A percentile compares a stretch with the other conserved stretches of the same genome.
Conservation (phyloP, 2,113 vertebrate species). For the Trinectes maculatus region DNA sequence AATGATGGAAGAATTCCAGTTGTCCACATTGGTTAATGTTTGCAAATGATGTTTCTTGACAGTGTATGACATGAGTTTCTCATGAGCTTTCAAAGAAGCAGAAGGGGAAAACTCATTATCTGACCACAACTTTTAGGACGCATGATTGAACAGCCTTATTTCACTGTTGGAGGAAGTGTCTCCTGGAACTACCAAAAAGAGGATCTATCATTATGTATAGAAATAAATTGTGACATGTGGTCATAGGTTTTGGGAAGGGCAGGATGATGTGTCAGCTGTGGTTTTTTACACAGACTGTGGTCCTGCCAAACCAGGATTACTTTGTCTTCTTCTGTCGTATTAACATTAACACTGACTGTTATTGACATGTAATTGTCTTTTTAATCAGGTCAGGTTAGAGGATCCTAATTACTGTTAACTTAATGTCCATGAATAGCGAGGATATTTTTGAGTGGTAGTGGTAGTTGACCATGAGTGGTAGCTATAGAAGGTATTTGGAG, state of each 20-base stretch:
- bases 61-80: not conserved
- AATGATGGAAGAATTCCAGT: too few relatives aligned
- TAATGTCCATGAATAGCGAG: too few relatives aligned
- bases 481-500: too few relatives aligned
- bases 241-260: not conserved
- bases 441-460: too few relatives aligned
- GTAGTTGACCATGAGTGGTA: too few relatives aligned
- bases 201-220: not conserved
- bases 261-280: not conserved
- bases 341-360: too few relatives aligned
- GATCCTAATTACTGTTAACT: too few relatives aligned
- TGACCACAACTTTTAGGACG: not conserved
- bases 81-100: not conserved
- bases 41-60: not conserved
- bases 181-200: slow-evolving; percentile 25
- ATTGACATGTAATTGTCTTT: too few relatives aligned
- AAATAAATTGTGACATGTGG: too few relatives aligned
- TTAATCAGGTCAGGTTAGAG: too few relatives aligned
- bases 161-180: slow-evolving; percentile 19
- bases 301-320: not conserved
- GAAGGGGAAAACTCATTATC: not conserved
- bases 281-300: not conserved
- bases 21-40: not conserved
- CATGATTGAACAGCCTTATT: not conserved
- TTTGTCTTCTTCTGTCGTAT: not conserved